Conservation (phyloP, 1,140 invertebrate species). For the Drosophila tropicalis region DNA sequence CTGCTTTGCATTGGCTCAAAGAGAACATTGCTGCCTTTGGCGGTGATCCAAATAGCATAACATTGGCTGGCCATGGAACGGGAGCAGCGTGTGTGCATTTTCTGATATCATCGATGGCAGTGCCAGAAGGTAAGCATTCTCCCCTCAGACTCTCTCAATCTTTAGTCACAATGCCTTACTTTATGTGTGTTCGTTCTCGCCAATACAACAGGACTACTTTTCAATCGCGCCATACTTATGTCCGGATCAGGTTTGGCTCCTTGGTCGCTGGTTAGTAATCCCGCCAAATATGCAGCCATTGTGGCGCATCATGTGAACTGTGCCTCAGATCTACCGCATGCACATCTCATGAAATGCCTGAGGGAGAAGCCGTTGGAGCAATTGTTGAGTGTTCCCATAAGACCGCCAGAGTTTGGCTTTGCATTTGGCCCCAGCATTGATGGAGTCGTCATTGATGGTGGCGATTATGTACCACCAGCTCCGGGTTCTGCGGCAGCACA, state of each 20-base stretch:
- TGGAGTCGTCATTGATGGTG: slow-evolving; percentile 88
- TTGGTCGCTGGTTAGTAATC: slow-evolving; percentile 95
- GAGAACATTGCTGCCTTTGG: slow-evolving; percentile 97
- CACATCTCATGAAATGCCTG: slow-evolving; percentile 92
- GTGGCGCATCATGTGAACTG: slow-evolving; percentile 95
- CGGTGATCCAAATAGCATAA: slow-evolving; percentile 96
- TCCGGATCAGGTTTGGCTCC: slow-evolving; percentile 96
- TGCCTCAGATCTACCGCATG: slow-evolving; percentile 88
- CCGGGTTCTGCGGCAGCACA: slow-evolving; percentile 71
- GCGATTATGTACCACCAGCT: slow-evolving; percentile 75
- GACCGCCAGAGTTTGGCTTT: slow-evolving; percentile 91
- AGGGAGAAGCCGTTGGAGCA: slow-evolving; percentile 90
- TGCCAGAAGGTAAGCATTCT: slow-evolving; percentile 91
- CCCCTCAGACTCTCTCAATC: too few relatives aligned
- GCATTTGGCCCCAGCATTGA: slow-evolving; percentile 96
- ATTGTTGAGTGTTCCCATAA: slow-evolving; percentile 89
- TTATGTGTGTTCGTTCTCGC: background rate
- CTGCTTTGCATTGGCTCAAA: slow-evolving; percentile 96
- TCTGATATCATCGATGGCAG: slow-evolving; percentile 95
- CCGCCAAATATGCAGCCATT: slow-evolving; percentile 92
- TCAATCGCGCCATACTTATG: slow-evolving; percentile 97
- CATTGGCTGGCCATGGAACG: slow-evolving; percentile 96
- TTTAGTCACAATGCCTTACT: slow-evolving; percentile 4
- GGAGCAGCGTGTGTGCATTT: slow-evolving; percentile 98
- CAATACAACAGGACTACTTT: slow-evolving; percentile 89